These are phyloP conservation scores for Natrix natrix DNA, from an alignment of 2,797 vertebrate species.

Conservation along the genomic window DNA sequence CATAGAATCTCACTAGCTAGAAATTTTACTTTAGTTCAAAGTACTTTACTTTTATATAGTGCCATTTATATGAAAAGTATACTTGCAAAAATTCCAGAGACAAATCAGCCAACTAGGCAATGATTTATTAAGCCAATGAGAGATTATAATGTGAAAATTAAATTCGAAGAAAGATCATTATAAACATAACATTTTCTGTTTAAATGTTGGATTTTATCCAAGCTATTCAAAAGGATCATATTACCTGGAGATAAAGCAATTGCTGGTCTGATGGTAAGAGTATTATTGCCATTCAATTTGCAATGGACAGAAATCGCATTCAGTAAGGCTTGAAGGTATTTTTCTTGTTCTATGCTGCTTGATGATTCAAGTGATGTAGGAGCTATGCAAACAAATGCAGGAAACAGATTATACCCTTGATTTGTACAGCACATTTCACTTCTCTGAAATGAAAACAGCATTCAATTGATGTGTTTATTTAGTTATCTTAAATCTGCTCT, in stretches of 20 bases:
- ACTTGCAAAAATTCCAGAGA: not conserved
- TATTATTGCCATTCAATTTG: conserved; percentile 85
- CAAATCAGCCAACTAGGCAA: not conserved
- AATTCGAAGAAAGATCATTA: conserved; percentile 1
- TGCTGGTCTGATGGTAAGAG: conserved; percentile 84
- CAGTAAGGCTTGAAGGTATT: conserved; percentile 94
- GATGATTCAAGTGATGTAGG: conserved; percentile 89
- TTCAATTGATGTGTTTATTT: not conserved
- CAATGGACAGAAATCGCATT: conserved; percentile 88
- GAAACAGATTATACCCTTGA: conserved; percentile 10
- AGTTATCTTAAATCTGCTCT: not conserved
- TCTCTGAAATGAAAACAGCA: not conserved
- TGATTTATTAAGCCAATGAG: conserved; percentile 13
- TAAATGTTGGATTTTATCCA: not conserved
- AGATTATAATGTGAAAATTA: conserved; percentile 24
- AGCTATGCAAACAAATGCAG: conserved; percentile 67
- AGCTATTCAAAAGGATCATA: conserved; percentile 26
- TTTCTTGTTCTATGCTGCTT: conserved; percentile 97
- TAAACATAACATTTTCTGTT: conserved; percentile 1
- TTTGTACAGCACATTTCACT: not conserved
- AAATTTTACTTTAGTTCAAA: not conserved
- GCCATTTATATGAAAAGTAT: not conserved
- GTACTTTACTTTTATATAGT: conserved; percentile 15
- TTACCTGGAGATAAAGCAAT: conserved; percentile 94
- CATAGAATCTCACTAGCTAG: not conserved